Evolutionary conservation across 53 echinoderm and acorn worm species (phyloP).

Genomic region (Astropecten irregularis): DNA sequence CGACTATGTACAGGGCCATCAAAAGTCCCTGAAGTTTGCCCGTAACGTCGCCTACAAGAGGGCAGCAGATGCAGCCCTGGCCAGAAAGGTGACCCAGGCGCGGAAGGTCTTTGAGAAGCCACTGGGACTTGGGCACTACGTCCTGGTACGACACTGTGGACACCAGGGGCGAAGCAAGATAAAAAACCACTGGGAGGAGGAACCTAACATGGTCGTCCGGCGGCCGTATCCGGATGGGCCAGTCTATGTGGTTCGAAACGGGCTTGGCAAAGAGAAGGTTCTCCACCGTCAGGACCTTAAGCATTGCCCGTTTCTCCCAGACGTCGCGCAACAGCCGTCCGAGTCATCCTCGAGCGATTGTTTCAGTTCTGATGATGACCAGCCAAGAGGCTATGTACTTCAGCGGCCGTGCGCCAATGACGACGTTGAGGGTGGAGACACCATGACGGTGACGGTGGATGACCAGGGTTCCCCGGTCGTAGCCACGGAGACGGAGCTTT

Average conservation of each 20-base stretch:
- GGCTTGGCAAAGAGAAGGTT: constrained; percentile 9
- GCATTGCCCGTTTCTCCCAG: constrained; percentile 6
- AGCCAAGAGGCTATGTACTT: not conserved
- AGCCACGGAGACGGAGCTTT: not conserved
- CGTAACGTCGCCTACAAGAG: not conserved
- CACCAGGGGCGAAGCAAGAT: constrained; percentile 18
- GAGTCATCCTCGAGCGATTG: not conserved
- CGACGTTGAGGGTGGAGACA: not conserved
- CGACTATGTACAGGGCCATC: not conserved
- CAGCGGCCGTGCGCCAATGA: not conserved
- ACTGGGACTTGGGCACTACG: constrained; percentile 50
- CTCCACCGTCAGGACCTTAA: constrained; percentile 11
- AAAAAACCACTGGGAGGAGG: not conserved
- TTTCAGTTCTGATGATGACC: not conserved
- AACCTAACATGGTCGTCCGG: not conserved
- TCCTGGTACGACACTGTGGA: constrained; percentile 30
- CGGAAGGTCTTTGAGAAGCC: constrained; percentile 43
- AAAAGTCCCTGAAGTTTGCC: constrained; percentile 18
- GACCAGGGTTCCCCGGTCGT: not conserved
- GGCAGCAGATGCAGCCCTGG: not conserved
- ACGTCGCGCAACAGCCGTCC: not conserved
- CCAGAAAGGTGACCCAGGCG: constrained; percentile 14
- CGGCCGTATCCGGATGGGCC: not conserved
- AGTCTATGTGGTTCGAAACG: constrained; percentile 14
- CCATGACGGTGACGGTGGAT: not conserved